Evolutionary conservation across 2,797 vertebrate genomes (phyloP).

Genomic region (Argyrosomus regius): DNA sequence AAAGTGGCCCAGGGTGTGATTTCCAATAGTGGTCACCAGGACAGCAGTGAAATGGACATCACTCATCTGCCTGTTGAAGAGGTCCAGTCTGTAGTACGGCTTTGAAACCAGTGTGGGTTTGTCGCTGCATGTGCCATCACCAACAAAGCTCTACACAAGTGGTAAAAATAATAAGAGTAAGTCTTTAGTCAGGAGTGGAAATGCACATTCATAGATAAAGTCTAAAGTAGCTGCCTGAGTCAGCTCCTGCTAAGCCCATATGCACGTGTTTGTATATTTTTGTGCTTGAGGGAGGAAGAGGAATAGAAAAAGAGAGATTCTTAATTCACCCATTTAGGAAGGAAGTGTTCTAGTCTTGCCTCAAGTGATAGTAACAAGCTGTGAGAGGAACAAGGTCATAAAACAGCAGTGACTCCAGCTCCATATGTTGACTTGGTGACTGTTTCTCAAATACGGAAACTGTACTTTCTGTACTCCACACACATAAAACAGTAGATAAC

Average conservation of each 20-base stretch:
- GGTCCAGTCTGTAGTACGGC: conserved; percentile 86
- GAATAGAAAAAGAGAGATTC: background rate
- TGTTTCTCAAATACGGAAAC: conserved; percentile 30
- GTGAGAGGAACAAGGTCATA: conserved; percentile 49
- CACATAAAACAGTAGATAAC: background rate
- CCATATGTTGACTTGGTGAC: conserved; percentile 37
- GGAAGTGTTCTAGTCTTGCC: conserved; percentile 46
- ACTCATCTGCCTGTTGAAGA: conserved; percentile 90
- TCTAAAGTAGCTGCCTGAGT: background rate
- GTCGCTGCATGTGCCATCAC: conserved; percentile 82
- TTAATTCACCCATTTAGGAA: conserved; percentile 33
- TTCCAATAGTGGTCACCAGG: conserved; percentile 86
- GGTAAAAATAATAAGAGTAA: conserved; percentile 19
- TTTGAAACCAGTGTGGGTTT: conserved; percentile 88
- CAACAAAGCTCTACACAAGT: conserved; percentile 73
- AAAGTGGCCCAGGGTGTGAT: conserved; percentile 91
- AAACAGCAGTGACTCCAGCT: conserved; percentile 57
- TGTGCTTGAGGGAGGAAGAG: background rate
- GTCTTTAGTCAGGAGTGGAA: background rate
- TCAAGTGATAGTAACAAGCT: conserved; percentile 40
- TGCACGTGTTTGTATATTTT: background rate
- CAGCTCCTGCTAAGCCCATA: background rate
- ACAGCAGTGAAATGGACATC: conserved; percentile 89
- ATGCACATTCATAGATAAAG: background rate
- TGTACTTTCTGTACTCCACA: background rate